These are phyloP conservation scores for Epinephelus fuscoguttatus DNA, from an alignment of 2,113 vertebrate species.

Conservation along the genomic window DNA sequence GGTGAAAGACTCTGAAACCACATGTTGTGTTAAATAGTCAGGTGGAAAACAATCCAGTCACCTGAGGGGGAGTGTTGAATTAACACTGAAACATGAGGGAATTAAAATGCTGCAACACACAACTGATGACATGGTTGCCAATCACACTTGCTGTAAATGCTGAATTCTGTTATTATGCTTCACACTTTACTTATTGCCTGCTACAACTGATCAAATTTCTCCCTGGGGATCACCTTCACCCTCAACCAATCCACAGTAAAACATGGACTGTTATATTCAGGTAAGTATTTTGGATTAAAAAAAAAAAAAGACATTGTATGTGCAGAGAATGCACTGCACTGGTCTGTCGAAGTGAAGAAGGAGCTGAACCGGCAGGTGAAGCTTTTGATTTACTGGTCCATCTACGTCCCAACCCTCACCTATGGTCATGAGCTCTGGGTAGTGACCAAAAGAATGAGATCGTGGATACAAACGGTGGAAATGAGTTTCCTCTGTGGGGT, in stretches of 20 bases:
- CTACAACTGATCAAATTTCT: neutral
- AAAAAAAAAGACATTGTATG: neutral
- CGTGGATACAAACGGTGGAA: too few relatives aligned
- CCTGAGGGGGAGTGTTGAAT: too few relatives aligned
- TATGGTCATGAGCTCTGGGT: too few relatives aligned
- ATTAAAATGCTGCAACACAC: neutral
- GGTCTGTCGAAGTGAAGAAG: too few relatives aligned
- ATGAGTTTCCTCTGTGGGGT: too few relatives aligned
- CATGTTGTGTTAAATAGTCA: neutral
- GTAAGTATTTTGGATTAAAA: neutral
- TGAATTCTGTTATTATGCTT: neutral
- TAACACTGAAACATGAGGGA: neutral
- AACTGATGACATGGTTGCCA: neutral
- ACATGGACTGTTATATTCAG: neutral
- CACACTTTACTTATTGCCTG: neutral
- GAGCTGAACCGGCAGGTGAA: too few relatives aligned
- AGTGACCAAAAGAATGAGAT: too few relatives aligned
- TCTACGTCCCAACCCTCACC: too few relatives aligned
- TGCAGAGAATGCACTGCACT: too few relatives aligned
- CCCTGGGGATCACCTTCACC: neutral
- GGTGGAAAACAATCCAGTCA: neutral
- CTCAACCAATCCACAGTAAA: neutral
- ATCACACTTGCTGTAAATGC: neutral
- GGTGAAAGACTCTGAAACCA: neutral
- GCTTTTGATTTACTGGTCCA: too few relatives aligned